These are phyloP conservation scores for Siniperca obscura DNA, from an alignment of 2,797 vertebrate species.

Conservation along the genomic window DNA sequence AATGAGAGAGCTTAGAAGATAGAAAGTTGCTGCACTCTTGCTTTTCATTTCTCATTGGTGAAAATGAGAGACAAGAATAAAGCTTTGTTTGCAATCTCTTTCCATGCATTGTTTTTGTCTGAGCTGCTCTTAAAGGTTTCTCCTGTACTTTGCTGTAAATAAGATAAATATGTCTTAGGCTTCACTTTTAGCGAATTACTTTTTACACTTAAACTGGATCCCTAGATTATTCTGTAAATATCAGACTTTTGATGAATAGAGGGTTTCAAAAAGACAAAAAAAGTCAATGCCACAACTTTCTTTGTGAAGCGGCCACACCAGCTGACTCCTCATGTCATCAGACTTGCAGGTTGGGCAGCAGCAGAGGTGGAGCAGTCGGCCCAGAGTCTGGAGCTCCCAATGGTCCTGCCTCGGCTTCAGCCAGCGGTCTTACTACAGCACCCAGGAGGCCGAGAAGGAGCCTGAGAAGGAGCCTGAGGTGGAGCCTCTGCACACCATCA, in stretches of 20 bases:
- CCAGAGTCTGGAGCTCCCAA: constrained; percentile 61
- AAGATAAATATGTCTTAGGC: not conserved
- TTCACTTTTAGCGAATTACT: not conserved
- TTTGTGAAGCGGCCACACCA: not conserved
- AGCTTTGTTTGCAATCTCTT: not conserved
- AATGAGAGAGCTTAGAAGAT: no score
- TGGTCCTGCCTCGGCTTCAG: constrained; percentile 42
- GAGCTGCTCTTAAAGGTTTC: not conserved
- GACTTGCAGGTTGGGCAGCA: constrained; percentile 30
- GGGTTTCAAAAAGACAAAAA: not conserved
- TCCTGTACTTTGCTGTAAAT: not conserved
- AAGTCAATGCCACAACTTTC: not conserved
- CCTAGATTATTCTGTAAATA: not conserved
- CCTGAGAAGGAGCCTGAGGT: constrained; percentile 85
- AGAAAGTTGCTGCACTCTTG: no score
- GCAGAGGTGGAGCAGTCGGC: constrained; percentile 44
- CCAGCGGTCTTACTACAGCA: constrained; percentile 85
- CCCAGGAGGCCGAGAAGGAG: constrained; percentile 85
- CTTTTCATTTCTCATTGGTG: not conserved
- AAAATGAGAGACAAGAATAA: not conserved
- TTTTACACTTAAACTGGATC: no score
- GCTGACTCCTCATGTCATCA: constrained; percentile 21
- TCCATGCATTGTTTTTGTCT: not conserved
- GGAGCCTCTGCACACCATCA: constrained; percentile 89
- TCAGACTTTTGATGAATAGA: not conserved